Evolutionary conservation across 2,113 vertebrate species (phyloP).

Genomic region (Taxidea taxus): DNA sequence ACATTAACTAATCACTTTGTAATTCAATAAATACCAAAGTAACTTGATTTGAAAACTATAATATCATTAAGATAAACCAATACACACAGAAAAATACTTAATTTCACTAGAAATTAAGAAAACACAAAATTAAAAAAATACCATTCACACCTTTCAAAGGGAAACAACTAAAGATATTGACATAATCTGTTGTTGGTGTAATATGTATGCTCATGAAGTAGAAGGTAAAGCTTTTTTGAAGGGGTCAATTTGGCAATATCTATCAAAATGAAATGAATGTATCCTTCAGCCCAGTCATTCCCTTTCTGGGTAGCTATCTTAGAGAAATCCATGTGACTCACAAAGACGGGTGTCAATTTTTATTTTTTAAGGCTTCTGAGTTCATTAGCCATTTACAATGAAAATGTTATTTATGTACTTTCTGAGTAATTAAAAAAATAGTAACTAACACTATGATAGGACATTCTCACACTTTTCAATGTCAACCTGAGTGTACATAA

Average conservation of each 20-base stretch:
- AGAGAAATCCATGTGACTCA: background rate
- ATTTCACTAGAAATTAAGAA: slow-evolving; percentile 6
- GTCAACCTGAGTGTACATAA: background rate
- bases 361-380: slow-evolving; percentile 21
- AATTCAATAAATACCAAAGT: slow-evolving; percentile 7
- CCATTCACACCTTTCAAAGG: background rate
- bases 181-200: background rate
- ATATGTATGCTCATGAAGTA: background rate
- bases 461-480: background rate
- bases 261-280: slow-evolving; percentile 23
- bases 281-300: background rate
- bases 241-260: background rate
- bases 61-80: background rate
- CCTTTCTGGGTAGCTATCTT: slow-evolving; percentile 4
- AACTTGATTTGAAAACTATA: slow-evolving; percentile 4
- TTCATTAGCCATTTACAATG: background rate
- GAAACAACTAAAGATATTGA: slow-evolving; percentile 35
- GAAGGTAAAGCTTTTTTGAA: background rate
- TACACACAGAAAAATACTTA: background rate
- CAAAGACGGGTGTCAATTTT: background rate
- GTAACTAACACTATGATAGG: background rate
- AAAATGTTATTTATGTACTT: slow-evolving; percentile 31
- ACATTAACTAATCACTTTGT: background rate
- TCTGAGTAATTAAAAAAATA: background rate
- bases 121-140: slow-evolving; percentile 6